Evolutionary conservation across 1,140 invertebrate species (phyloP).

Genomic region (Drosophila azteca): DNA sequence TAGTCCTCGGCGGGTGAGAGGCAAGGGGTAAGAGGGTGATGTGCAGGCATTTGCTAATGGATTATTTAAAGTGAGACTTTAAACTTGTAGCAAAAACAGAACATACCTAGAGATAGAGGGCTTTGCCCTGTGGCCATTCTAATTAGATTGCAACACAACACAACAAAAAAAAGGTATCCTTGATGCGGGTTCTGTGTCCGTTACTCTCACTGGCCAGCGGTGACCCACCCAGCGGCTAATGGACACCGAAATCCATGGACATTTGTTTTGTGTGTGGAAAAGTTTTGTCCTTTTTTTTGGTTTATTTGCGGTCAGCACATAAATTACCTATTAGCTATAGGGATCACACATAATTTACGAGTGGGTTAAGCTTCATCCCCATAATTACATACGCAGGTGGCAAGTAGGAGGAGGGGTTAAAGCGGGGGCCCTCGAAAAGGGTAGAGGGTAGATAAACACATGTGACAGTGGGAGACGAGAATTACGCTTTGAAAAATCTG

Average conservation of each 20-base stretch:
- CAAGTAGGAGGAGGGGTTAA: background rate
- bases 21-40: conserved; percentile 28
- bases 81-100: conserved; percentile 32
- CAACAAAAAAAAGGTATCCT: conserved; percentile 57
- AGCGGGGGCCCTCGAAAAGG: background rate
- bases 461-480: too few species aligned
- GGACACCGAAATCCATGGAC: conserved; percentile 66
- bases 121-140: conserved; percentile 33
- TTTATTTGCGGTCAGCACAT: conserved; percentile 48
- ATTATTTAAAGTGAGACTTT: conserved; percentile 77
- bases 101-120: conserved; percentile 3
- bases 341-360: conserved; percentile 80
- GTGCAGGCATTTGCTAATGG: conserved; percentile 68
- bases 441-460: conserved; percentile 18
- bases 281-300: conserved; percentile 46
- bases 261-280: conserved; percentile 64
- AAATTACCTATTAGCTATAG: conserved; percentile 81
- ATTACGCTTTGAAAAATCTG: conserved; percentile 41
- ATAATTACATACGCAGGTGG: conserved; percentile 56
- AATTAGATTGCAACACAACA: conserved; percentile 65
- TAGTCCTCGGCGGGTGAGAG: conserved; percentile 9
- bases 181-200: conserved; percentile 53
- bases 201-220: conserved; percentile 14
- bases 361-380: conserved; percentile 54
- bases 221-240: conserved; percentile 67